phyloP scores from a whole-genome alignment of 2,888 invertebrate species.

The Dermolepida albohirtum region DNA sequence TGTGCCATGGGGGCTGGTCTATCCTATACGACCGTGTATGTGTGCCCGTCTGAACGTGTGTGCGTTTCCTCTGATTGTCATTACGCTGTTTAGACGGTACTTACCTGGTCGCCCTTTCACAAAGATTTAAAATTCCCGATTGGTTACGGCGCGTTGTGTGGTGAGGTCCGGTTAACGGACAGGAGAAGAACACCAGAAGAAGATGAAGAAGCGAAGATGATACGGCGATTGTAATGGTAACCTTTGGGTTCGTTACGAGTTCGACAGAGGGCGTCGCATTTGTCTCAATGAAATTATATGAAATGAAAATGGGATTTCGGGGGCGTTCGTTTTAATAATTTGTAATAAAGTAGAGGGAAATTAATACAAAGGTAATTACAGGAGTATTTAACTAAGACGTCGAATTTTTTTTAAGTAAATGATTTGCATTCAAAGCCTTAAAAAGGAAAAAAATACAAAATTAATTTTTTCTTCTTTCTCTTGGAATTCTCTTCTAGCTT shows the following conservation, averaged over 20 bases:
- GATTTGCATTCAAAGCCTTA: too few relatives aligned
- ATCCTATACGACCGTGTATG: not conserved
- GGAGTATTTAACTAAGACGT: too few relatives aligned
- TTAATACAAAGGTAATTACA: too few relatives aligned
- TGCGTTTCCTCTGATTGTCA: slow-evolving; percentile 30
- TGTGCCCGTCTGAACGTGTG: slow-evolving; percentile 9
- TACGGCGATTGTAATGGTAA: not conserved
- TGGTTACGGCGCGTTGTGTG: slow-evolving; percentile 60
- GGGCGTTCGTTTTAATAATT: not conserved
- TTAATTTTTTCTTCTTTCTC: too few relatives aligned
- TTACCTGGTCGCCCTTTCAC: slow-evolving; percentile 43
- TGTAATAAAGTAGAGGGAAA: too few relatives aligned
- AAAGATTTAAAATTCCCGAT: slow-evolving; percentile 56
- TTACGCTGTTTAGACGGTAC: slow-evolving; percentile 41
- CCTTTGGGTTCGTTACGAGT: slow-evolving; percentile 21
- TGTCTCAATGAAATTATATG: slow-evolving; percentile 28
- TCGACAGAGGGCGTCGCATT: slow-evolving; percentile 5
- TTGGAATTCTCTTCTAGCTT: too few relatives aligned
- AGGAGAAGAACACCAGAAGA: slow-evolving; percentile 2
- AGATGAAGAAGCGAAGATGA: slow-evolving; percentile 27
- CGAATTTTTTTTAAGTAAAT: too few relatives aligned
- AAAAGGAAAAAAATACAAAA: too few relatives aligned
- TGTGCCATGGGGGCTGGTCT: slow-evolving; percentile 24
- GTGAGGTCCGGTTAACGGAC: slow-evolving; percentile 46
- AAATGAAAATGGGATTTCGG: not conserved